These are phyloP conservation scores for Elephantulus edwardii DNA, from an alignment of 2,113 vertebrate genomes.

Conservation along the genomic window DNA sequence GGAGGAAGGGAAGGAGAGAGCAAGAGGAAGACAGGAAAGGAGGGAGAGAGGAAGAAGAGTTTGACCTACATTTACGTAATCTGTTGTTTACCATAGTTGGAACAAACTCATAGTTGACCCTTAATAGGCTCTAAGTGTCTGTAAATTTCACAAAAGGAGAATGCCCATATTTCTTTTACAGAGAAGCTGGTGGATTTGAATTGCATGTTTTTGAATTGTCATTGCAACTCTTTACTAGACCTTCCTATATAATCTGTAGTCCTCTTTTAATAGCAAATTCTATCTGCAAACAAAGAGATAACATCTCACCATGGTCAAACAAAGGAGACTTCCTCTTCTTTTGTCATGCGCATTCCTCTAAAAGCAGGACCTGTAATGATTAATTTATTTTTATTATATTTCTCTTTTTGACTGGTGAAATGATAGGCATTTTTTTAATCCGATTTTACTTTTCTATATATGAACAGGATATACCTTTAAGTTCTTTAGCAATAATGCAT, in stretches of 20 bases:
- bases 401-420: background rate
- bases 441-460: background rate
- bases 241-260: background rate
- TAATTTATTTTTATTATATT: background rate
- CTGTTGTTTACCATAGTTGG: too few species aligned
- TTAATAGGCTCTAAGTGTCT: too few species aligned
- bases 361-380: background rate
- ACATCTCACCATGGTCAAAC: background rate
- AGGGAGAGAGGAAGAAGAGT: background rate
- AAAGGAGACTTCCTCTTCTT: background rate
- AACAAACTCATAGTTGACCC: too few species aligned
- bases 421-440: background rate
- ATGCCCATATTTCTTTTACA: background rate
- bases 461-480: background rate
- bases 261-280: background rate
- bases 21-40: background rate
- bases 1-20: background rate
- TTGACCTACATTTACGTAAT: background rate
- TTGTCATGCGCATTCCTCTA: background rate
- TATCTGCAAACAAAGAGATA: slow-evolving; percentile 28
- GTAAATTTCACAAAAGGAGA: too few species aligned
- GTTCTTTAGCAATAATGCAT: background rate
- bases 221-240: background rate
- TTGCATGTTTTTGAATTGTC: background rate
- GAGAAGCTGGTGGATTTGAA: background rate